These are phyloP conservation scores for Thamnaconus septentrionalis DNA, from an alignment of 2,113 vertebrate genomes.

Conservation along the genomic window DNA sequence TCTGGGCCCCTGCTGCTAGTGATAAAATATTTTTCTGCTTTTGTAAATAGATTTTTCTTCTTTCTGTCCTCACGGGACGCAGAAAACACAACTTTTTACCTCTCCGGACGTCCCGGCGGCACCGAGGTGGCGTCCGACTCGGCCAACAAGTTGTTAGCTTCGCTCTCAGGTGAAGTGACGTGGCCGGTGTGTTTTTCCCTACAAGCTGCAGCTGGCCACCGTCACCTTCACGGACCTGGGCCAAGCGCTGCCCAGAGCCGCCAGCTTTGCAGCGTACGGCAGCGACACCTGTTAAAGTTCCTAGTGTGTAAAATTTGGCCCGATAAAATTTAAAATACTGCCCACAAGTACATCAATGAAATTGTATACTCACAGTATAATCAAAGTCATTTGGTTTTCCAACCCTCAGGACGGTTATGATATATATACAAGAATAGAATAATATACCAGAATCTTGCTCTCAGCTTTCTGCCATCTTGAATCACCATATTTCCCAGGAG, in stretches of 20 bases:
- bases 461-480: no score
- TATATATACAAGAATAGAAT: no score
- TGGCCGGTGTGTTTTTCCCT: conserved; percentile 12
- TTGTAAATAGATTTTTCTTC: conserved; percentile 95
- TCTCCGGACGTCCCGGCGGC: conserved; percentile 22
- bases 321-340: no score
- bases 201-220: conserved; percentile 27
- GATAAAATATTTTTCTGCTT: conserved; percentile 99
- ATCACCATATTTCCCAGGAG: no score
- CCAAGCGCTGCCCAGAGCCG: background rate
- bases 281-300: conserved; percentile 82
- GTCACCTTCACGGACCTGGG: conserved; percentile 12
- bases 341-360: no score
- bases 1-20: conserved; percentile 89
- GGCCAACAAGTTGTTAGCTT: conserved; percentile 45
- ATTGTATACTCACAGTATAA: no score
- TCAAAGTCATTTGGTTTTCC: no score
- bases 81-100: conserved; percentile 64
- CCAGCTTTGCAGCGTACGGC: background rate
- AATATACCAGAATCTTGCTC: no score
- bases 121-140: conserved; percentile 28
- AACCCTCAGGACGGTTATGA: no score
- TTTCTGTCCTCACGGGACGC: conserved; percentile 87
- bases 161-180: conserved; percentile 45
- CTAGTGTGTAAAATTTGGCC: no score